Evolutionary conservation across 2,888 invertebrate genomes (phyloP).

Genomic region (Philonicus albiceps): DNA sequence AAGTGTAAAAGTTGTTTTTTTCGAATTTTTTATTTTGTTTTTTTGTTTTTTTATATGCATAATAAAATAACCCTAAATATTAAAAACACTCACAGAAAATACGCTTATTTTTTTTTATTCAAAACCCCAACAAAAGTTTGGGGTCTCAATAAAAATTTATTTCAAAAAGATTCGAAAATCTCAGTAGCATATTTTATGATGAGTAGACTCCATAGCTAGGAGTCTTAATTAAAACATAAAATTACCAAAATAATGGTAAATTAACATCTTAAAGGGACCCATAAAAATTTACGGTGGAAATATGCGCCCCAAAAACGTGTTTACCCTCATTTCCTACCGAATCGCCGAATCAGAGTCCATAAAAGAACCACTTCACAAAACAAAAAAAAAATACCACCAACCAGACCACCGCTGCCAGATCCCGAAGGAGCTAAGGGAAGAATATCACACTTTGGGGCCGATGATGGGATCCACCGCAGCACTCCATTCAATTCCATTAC

Average conservation of each 20-base stretch:
- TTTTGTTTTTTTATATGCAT: not conserved
- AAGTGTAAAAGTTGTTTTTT: too few species aligned
- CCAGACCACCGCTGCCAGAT: not conserved
- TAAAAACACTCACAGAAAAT: not conserved
- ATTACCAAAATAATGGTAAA: not conserved
- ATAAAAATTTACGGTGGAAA: not conserved
- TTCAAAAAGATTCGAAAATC: not conserved
- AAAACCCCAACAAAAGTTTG: not conserved
- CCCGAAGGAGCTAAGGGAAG: not conserved
- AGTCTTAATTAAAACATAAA: not conserved
- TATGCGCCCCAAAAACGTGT: not conserved
- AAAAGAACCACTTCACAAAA: not conserved
- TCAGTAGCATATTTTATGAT: not conserved
- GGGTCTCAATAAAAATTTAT: not conserved
- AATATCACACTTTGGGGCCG: not conserved
- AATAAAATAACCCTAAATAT: not conserved
- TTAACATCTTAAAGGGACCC: not conserved
- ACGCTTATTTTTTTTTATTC: not conserved
- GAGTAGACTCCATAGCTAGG: not conserved
- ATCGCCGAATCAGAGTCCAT: not conserved
- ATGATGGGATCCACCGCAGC: not conserved
- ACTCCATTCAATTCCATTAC: constrained; percentile 2
- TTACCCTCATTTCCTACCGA: not conserved
- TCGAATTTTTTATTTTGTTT: too few species aligned
- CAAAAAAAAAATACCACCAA: not conserved